A percentile compares a stretch with the other conserved stretches of the same genome.
These are phyloP conservation scores for Ochropleura plecta DNA, from an alignment of 2,888 invertebrate genomes.

Conservation along the genomic window DNA sequence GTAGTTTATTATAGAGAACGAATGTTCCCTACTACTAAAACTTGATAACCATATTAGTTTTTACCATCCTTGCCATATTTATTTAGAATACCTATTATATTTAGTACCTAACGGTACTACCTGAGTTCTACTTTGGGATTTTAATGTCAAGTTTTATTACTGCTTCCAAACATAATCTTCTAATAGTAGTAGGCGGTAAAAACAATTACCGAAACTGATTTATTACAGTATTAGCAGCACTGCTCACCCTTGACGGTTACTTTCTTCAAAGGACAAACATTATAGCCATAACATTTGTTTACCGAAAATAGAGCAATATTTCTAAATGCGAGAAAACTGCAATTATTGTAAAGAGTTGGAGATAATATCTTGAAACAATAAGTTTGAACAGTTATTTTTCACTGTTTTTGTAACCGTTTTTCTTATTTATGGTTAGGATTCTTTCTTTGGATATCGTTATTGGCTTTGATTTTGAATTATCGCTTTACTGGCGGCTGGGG, in stretches of 20 bases:
- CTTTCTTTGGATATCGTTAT: background rate
- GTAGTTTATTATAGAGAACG: background rate
- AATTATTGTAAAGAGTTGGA: constrained; percentile 43
- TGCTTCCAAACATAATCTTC: constrained; percentile 11
- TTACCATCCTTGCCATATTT: constrained; percentile 4
- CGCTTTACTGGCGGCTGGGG: background rate
- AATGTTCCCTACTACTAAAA: background rate
- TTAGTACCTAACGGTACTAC: background rate
- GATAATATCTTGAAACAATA: constrained; percentile 28
- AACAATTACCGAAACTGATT: constrained; percentile 53
- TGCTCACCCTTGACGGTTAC: constrained; percentile 38
- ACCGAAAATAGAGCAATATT: constrained; percentile 57
- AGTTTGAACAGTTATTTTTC: constrained; percentile 40
- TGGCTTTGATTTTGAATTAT: background rate
- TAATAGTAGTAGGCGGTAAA: background rate
- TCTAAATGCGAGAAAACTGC: constrained; percentile 35
- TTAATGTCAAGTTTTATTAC: constrained; percentile 23
- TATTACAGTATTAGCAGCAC: constrained; percentile 25
- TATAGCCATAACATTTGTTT: constrained; percentile 53
- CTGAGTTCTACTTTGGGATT: too few species aligned
- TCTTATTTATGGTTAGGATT: constrained; percentile 30
- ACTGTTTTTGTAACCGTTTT: constrained; percentile 30
- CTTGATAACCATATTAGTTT: background rate
- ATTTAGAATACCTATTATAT: constrained; percentile 1
- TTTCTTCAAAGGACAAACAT: constrained; percentile 55